phyloP scores from a whole-genome alignment of 2,113 vertebrate genomes.

The Nothocercus julius region DNA sequence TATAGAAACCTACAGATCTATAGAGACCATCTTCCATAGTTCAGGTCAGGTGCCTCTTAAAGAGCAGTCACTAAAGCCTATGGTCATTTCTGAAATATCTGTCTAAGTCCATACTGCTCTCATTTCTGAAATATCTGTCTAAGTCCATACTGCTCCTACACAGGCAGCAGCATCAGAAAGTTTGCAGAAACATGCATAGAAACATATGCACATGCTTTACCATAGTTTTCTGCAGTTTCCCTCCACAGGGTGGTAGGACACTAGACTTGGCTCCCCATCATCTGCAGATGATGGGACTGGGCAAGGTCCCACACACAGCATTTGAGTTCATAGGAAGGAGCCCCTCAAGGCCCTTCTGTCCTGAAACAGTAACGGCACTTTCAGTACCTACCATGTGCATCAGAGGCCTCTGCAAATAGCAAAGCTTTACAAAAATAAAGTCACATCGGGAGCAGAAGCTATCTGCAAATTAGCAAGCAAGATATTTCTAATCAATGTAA shows the following conservation, averaged over 20 bases:
- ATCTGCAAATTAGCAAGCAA: conserved; percentile 22
- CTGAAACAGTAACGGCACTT: not conserved
- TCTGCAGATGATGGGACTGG: not conserved
- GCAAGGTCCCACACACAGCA: fast-evolving
- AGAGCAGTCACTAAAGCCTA: not conserved
- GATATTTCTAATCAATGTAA: not conserved
- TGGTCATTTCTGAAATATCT: not conserved
- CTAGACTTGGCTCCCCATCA: fast-evolving
- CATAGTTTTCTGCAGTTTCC: not conserved
- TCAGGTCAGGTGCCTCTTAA: not conserved
- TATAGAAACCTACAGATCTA: not conserved
- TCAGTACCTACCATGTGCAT: not conserved
- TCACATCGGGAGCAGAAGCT: not conserved
- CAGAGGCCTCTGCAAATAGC: not conserved
- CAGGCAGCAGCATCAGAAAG: not conserved
- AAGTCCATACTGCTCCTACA: not conserved
- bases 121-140: not conserved
- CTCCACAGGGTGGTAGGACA: fast-evolving
- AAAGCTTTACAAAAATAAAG: conserved; percentile 4
- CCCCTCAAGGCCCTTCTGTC: not conserved
- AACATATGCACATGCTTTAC: not conserved
- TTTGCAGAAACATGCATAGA: not conserved
- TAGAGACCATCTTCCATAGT: not conserved
- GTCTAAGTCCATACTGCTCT: not conserved
- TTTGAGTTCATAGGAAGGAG: not conserved